Base-by-base conservation (phyloP, 2,888 invertebrate species). In the Tetranychus truncatus region DNA sequence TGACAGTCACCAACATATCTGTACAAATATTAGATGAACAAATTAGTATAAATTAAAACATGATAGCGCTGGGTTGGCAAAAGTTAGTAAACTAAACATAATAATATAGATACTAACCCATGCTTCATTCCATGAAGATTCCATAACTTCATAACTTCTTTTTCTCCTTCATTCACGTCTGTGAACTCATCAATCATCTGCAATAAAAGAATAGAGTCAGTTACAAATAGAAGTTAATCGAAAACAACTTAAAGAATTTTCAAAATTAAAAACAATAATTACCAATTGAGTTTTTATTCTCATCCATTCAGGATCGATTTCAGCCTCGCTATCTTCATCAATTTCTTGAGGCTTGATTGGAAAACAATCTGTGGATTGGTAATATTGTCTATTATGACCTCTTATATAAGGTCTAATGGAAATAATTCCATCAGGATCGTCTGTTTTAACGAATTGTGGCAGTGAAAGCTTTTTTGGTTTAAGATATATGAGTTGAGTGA, bases 81-180 rank as follows among this genome's bases (percentile, higher is more conserved):
- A 20, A 44, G 44, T n/a, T 8, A 0, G 71, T n/a, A 71, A 18
- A 15, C 18, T 4, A 69, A 55, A 11, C 9, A n/a, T 1, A 72
- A 44, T 24, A 24, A 55, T 67, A 18, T 15, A 20, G 67, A 71
- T 20, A 81, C 84, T 82, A 85, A 90, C 83, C 90, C 90, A 82
- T 91, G 87, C 81, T 91, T 92, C 94, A 96, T 95, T 11, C 95
- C 90, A 84, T 96, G 95, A 8, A 95, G 85, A 84, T 97, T 97
- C 97, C 97, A 97, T 88, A 96, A 89, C 83, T 95, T 96, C 95
- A 96, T 96, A 71, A 97, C 85, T 81, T 95, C 95, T 81, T 97
- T 97, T 83, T 97, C 97, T 0, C 95, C 95, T 81, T 93, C 95
- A 82, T 97, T 97, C n/a, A 97, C 96, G 83, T 97, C 97, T 0